A percentile compares a stretch with the other conserved stretches of the same genome.
phyloP scores from a whole-genome alignment of 2,113 vertebrate species.

The Rana temporaria region DNA sequence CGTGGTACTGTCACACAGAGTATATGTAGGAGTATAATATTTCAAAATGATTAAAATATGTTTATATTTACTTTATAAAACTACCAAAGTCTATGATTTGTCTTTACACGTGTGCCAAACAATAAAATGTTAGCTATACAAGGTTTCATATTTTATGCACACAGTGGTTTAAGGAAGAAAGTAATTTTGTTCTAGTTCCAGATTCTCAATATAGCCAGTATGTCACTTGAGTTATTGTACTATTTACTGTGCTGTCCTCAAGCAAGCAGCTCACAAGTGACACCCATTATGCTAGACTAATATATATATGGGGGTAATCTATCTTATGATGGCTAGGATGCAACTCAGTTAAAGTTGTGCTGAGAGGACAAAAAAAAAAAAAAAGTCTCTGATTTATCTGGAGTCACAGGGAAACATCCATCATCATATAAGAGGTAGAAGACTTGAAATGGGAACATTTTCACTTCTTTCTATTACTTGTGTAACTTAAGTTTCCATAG shows the following conservation, averaged over 20 bases:
- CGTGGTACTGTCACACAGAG: too few species aligned
- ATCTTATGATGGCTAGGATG: conserved; percentile 30
- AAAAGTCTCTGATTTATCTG: conserved; percentile 41
- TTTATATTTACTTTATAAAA: too few species aligned
- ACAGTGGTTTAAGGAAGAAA: neutral
- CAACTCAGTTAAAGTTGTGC: conserved; percentile 48
- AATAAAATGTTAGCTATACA: neutral
- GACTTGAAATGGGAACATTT: conserved; percentile 12
- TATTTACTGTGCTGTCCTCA: conserved; percentile 43
- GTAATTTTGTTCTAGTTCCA: conserved; percentile 8
- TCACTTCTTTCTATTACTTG: neutral
- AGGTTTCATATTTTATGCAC: neutral
- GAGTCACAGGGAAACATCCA: conserved; percentile 16
- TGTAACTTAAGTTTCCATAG: neutral
- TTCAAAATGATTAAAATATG: too few species aligned
- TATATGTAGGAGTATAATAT: too few species aligned
- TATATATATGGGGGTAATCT: conserved; percentile 40
- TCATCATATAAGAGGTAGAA: conserved; percentile 36
- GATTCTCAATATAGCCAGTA: conserved; percentile 2
- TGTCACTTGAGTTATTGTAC: conserved; percentile 46
- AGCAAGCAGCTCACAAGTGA: conserved; percentile 44
- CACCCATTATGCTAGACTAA: conserved; percentile 49
- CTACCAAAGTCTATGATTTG: too few species aligned
- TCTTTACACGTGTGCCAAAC: neutral
- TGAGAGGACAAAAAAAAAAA: conserved; percentile 20